Evolutionary conservation across 2,797 vertebrate species (phyloP).

Genomic region (Capromys pilorides): DNA sequence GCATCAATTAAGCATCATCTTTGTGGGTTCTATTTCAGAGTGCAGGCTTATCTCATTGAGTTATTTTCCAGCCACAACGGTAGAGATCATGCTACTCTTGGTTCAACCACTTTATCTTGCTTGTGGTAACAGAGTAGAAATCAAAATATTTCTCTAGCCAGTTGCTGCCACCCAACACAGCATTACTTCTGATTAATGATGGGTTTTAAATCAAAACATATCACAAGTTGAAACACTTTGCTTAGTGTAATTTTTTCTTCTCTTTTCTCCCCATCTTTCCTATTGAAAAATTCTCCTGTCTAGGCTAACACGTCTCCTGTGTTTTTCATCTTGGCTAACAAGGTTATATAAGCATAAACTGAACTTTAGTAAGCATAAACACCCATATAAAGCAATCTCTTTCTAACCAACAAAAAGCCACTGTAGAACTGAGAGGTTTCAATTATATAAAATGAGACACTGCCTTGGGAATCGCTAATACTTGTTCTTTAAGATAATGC

Average conservation of each 20-base stretch:
- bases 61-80: conserved; percentile 51
- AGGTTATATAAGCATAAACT: conserved; percentile 60
- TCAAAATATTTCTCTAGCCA: conserved; percentile 65
- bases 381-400: background rate
- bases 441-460: conserved; percentile 2
- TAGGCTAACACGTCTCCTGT: background rate
- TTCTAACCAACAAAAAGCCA: conserved; percentile 50
- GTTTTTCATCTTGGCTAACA: conserved; percentile 25
- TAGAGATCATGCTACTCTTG: background rate
- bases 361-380: conserved; percentile 41
- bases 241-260: conserved; percentile 39
- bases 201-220: conserved; percentile 57
- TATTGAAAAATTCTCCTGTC: background rate
- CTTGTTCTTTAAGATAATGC: conserved; percentile 33
- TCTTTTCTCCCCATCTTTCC: background rate
- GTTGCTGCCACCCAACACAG: conserved; percentile 23
- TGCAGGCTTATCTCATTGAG: background rate
- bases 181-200: conserved; percentile 53
- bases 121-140: conserved; percentile 5
- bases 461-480: background rate
- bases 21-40: background rate
- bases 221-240: conserved; percentile 35
- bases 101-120: conserved; percentile 47
- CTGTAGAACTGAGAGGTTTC: conserved; percentile 48
- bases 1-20: background rate